Conservation (phyloP, 2,888 invertebrate genomes). For the Mesodorylaimus sp. region DNA sequence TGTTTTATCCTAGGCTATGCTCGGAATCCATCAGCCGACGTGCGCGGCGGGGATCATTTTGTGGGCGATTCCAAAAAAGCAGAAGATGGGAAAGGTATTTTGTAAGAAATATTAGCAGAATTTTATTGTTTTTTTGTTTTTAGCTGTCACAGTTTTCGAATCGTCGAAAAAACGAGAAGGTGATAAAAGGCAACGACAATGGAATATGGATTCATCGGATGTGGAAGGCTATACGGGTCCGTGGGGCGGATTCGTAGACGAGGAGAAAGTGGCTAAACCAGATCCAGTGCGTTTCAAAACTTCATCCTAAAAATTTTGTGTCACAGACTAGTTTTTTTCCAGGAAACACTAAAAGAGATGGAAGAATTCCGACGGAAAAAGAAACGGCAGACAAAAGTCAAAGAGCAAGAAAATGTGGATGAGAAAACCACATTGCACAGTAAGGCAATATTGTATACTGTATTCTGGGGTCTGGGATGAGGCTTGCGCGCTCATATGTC, state of each 20-base stretch:
- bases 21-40: slow-evolving; percentile 68
- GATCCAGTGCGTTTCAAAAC: slow-evolving; percentile 43
- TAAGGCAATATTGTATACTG: slow-evolving; percentile 41
- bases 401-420: slow-evolving; percentile 75
- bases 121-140: background rate
- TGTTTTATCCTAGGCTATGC: slow-evolving; percentile 49
- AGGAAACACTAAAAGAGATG: slow-evolving; percentile 74
- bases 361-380: slow-evolving; percentile 78
- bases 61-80: slow-evolving; percentile 49
- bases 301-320: slow-evolving; percentile 8
- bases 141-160: slow-evolving; percentile 60
- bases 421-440: slow-evolving; percentile 85
- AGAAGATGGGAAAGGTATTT: slow-evolving; percentile 52
- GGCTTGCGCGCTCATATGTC: too few species aligned
- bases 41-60: slow-evolving; percentile 25
- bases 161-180: slow-evolving; percentile 26
- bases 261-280: slow-evolving; percentile 68
- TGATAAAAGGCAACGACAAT: slow-evolving; percentile 48
- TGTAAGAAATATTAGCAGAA: background rate
- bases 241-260: slow-evolving; percentile 85
- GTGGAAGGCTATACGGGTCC: slow-evolving; percentile 88
- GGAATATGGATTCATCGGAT: slow-evolving; percentile 74
- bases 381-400: slow-evolving; percentile 59
- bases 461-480: too few species aligned
- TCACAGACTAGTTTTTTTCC: slow-evolving; percentile 11